Percentiles rank a stretch among this genome's conserved stretches.
Evolutionary conservation across 2,113 vertebrate genomes (phyloP).

Genomic region (Xerus inauris): DNA sequence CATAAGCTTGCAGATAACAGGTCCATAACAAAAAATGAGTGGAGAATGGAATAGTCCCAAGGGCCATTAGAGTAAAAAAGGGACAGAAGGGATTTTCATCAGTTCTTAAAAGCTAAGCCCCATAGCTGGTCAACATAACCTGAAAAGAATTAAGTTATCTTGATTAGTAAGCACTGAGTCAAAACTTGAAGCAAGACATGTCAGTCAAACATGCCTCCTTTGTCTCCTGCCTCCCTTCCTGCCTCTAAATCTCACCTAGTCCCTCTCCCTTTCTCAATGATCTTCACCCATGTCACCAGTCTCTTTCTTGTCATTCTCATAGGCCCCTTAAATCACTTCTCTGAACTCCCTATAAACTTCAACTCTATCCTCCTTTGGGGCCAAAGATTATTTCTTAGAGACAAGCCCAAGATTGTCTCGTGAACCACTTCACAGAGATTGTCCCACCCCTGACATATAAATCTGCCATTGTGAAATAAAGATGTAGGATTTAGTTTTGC

Average conservation of each 20-base stretch:
- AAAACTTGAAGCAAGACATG: not conserved
- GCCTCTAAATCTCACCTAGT: not conserved
- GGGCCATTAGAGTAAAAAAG: not conserved
- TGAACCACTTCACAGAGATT: not conserved
- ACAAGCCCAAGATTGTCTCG: not conserved
- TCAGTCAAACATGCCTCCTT: not conserved
- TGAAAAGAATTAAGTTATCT: not conserved
- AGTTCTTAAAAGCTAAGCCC: not conserved
- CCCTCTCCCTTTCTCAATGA: not conserved
- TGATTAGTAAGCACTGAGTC: not conserved
- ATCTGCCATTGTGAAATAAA: constrained; percentile 51
- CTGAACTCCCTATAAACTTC: constrained; percentile 29
- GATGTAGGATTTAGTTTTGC: not conserved
- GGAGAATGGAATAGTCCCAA: not conserved
- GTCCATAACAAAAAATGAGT: not conserved
- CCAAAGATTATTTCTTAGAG: constrained; percentile 47
- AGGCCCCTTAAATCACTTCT: not conserved
- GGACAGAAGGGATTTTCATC: not conserved
- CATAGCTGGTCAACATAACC: not conserved
- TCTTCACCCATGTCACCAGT: not conserved
- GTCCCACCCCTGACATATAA: not conserved
- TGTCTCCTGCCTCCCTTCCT: not conserved
- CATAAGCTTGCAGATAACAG: not conserved
- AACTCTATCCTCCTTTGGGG: not conserved
- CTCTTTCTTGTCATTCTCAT: not conserved